A percentile compares a stretch with the other conserved stretches of the same genome.
These are phyloP conservation scores for Phaethornis superciliosus DNA, from an alignment of 2,113 vertebrate species.

Conservation along the genomic window DNA sequence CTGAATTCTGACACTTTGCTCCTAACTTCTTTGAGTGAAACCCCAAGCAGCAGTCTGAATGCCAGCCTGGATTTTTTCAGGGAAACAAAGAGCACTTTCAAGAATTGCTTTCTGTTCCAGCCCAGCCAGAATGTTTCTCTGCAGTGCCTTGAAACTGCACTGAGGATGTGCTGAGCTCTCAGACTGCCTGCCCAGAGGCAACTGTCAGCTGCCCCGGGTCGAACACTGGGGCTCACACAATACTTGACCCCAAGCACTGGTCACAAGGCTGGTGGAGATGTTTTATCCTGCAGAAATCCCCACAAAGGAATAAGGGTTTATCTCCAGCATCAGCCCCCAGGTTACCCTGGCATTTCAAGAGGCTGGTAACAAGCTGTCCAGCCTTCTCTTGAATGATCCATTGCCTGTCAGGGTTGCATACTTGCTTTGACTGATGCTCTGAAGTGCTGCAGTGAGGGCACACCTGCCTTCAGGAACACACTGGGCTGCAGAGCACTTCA, in stretches of 20 bases:
- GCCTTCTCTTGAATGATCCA: slow-evolving; percentile 28
- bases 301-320: not conserved
- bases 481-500: not conserved
- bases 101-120: slow-evolving; percentile 37
- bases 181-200: not conserved
- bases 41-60: slow-evolving; percentile 25
- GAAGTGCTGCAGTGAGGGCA: not conserved
- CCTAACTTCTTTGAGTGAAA: slow-evolving; percentile 30
- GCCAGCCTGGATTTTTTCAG: slow-evolving; percentile 51
- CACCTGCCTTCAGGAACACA: not conserved
- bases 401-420: slow-evolving; percentile 49
- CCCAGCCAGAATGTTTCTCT: slow-evolving; percentile 14
- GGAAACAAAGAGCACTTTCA: slow-evolving; percentile 67
- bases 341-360: not conserved
- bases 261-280: not conserved
- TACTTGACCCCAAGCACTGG: not conserved
- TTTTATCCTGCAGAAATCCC: slow-evolving; percentile 44
- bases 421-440: slow-evolving; percentile 1
- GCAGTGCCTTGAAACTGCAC: slow-evolving; percentile 31
- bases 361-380: slow-evolving; percentile 17
- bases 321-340: slow-evolving; percentile 28
- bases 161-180: slow-evolving; percentile 37
- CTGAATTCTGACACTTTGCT: slow-evolving; percentile 47
- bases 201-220: not conserved
- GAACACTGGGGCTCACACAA: not conserved